These are phyloP conservation scores for Cosmia pyralina DNA, from an alignment of 2,888 invertebrate species.

Conservation along the genomic window DNA sequence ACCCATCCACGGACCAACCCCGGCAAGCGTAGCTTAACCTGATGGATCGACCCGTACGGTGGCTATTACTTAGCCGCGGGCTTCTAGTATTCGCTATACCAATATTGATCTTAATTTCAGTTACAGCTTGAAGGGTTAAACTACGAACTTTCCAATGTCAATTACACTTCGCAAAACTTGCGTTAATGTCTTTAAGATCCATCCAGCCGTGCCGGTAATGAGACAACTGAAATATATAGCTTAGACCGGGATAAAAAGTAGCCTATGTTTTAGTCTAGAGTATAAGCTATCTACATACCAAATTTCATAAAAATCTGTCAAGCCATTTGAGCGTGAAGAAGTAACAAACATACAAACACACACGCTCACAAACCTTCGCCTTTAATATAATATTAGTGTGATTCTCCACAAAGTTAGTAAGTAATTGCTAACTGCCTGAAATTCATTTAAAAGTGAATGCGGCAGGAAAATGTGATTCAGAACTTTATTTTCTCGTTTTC, in stretches of 20 bases:
- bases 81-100: not conserved
- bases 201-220: conserved; percentile 23
- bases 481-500: not conserved
- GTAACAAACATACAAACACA: too few relatives aligned
- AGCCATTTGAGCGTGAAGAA: too few relatives aligned
- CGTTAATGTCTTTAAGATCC: conserved; percentile 1
- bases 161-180: conserved; percentile 36
- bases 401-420: conserved; percentile 1
- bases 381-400: too few relatives aligned
- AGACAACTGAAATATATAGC: conserved; percentile 29
- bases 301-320: too few relatives aligned
- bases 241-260: too few relatives aligned
- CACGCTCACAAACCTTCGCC: too few relatives aligned
- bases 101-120: conserved; percentile 6
- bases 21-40: too few relatives aligned
- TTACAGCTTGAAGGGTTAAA: conserved; percentile 11
- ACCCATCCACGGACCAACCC: too few relatives aligned
- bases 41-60: too few relatives aligned
- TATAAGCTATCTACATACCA: too few relatives aligned
- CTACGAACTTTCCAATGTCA: conserved; percentile 27
- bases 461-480: not conserved
- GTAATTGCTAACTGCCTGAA: conserved; percentile 19
- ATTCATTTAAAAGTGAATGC: conserved; percentile 5
- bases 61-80: too few relatives aligned
- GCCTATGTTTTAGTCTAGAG: too few relatives aligned